Evolutionary conservation across 2,888 invertebrate species (phyloP).

Genomic region (Cylindroiulus punctatus): DNA sequence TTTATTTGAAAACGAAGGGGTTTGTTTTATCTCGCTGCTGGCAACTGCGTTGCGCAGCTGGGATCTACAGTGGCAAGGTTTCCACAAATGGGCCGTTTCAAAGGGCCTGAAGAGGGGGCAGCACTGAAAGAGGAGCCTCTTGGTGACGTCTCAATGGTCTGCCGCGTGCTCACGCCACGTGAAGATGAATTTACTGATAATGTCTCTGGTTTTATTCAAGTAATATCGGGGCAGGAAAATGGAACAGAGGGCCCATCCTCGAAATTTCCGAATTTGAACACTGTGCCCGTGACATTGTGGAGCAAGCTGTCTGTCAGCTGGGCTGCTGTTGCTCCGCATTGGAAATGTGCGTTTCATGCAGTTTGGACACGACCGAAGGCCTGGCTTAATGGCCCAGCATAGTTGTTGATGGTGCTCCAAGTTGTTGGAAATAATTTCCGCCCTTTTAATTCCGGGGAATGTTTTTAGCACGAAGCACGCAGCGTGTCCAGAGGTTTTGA

Average conservation of each 20-base stretch:
- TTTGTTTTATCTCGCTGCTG: too few relatives aligned
- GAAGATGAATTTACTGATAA: constrained; percentile 43
- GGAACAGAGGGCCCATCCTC: background rate
- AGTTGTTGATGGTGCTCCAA: background rate
- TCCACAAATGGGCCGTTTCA: background rate
- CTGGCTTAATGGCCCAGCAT: background rate
- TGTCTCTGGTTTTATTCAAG: constrained; percentile 9
- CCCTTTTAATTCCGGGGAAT: constrained; percentile 13
- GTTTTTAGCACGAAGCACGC: background rate
- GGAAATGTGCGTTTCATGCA: background rate
- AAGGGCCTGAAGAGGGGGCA: constrained; percentile 19
- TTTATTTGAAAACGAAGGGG: too few relatives aligned
- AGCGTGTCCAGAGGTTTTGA: constrained; percentile 26
- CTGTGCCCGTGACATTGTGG: too few relatives aligned
- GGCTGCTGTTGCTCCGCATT: background rate
- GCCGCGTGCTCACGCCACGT: constrained; percentile 45
- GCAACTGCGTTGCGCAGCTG: too few relatives aligned
- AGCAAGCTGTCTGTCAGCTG: background rate
- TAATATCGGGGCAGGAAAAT: background rate
- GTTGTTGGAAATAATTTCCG: background rate
- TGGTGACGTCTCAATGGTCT: constrained; percentile 42
- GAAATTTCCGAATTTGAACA: background rate
- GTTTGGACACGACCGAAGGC: background rate
- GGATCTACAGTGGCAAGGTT: background rate
- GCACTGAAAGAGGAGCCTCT: constrained; percentile 3